A percentile compares a stretch with the other conserved stretches of the same genome.
phyloP scores from a whole-genome alignment of 2,797 vertebrate genomes.

The Pitangus sulphuratus region DNA sequence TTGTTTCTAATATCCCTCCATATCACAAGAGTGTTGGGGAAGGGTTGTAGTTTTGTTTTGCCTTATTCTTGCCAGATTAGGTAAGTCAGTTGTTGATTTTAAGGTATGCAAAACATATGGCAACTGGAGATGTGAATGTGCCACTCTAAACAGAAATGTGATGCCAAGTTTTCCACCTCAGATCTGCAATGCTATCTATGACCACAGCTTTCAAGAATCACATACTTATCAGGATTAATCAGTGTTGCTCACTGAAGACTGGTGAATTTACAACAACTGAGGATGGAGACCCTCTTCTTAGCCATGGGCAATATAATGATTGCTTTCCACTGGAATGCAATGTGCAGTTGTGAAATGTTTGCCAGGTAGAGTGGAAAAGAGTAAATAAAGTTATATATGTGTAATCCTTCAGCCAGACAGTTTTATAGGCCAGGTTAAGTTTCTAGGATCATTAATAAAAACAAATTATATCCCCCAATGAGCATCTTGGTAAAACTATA shows the following conservation, averaged over 20 bases:
- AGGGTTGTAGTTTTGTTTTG: neutral
- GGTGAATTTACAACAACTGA: neutral
- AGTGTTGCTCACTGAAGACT: neutral
- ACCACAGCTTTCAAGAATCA: neutral
- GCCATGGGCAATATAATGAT: neutral
- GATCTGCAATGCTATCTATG: neutral
- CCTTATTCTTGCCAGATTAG: neutral
- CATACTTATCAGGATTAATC: neutral
- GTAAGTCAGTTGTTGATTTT: neutral
- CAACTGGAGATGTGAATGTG: neutral
- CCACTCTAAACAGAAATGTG: neutral
- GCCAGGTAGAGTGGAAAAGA: neutral
- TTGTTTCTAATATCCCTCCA: neutral
- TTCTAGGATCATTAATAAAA: neutral
- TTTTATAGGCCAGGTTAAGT: neutral
- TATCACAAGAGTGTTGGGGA: neutral
- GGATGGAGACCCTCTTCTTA: neutral
- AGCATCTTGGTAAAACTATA: neutral
- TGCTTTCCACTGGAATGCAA: neutral
- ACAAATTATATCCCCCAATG: neutral
- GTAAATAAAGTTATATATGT: neutral
- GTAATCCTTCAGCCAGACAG: neutral
- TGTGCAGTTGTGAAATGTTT: neutral
- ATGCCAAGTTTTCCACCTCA: neutral
- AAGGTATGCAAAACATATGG: neutral